Evolutionary conservation across 2,113 vertebrate genomes (phyloP).

Genomic region (Ailurus styani): DNA sequence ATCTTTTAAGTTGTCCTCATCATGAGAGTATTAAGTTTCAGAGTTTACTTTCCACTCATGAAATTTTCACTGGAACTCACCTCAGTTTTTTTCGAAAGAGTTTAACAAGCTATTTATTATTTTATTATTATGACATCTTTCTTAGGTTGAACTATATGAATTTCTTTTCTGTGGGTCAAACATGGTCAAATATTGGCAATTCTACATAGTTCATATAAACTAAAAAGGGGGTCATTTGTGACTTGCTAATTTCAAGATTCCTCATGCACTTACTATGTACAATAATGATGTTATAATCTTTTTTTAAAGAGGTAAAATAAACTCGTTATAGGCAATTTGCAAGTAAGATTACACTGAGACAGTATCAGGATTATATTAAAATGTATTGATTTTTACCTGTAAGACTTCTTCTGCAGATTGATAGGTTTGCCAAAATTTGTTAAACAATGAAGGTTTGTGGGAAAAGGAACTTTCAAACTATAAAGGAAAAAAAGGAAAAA

Average conservation of each 20-base stretch:
- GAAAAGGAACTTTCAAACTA: conserved; percentile 97
- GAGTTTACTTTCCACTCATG: neutral
- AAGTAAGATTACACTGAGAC: neutral
- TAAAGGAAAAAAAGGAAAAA: neutral
- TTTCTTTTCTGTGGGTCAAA: neutral
- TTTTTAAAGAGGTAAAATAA: neutral
- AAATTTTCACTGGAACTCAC: neutral
- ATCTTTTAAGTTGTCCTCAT: neutral
- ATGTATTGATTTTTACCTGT: conserved; percentile 83
- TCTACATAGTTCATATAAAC: neutral
- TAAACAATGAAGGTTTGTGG: conserved; percentile 95
- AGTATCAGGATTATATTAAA: conserved; percentile 22
- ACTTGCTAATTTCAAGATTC: neutral
- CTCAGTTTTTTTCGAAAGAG: neutral
- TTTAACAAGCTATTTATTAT: neutral
- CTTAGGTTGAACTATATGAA: neutral
- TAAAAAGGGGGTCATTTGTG: neutral
- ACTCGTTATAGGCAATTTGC: neutral
- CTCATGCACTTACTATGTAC: neutral
- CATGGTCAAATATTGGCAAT: neutral
- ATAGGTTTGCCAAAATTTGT: conserved; percentile 96
- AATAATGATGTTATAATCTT: neutral
- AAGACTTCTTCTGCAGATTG: conserved; percentile 88
- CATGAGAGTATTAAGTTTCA: neutral
- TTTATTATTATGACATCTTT: neutral